phyloP scores from a whole-genome alignment of 2,888 invertebrate genomes.

The Drosophila nigricruria region DNA sequence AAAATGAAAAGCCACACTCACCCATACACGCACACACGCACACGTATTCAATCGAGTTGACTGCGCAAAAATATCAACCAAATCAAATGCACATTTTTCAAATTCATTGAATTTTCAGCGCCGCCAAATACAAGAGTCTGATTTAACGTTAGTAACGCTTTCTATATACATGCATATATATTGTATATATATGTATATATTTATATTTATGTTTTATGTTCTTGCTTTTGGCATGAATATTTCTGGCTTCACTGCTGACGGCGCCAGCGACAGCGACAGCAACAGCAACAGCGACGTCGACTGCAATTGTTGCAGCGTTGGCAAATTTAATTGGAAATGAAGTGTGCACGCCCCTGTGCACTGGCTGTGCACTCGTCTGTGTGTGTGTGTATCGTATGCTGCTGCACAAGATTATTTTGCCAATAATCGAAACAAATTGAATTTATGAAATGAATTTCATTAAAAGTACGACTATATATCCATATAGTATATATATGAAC shows the following conservation, averaged over 20 bases:
- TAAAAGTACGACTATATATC: constrained; percentile 44
- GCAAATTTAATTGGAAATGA: constrained; percentile 81
- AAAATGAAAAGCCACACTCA: constrained; percentile 55
- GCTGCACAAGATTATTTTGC: constrained; percentile 75
- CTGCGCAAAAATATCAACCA: constrained; percentile 67
- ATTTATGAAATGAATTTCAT: constrained; percentile 79
- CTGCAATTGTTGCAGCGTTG: constrained; percentile 68
- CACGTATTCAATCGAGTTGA: constrained; percentile 28
- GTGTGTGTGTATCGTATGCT: constrained; percentile 34
- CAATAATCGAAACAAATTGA: constrained; percentile 80
- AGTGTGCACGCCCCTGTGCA: constrained; percentile 57
- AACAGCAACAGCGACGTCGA: constrained; percentile 16
- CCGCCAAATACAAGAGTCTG: constrained; percentile 23
- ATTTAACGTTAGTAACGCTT: constrained; percentile 52
- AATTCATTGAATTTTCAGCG: constrained; percentile 74
- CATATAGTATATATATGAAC: constrained; percentile 2
- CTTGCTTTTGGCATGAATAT: constrained; percentile 58
- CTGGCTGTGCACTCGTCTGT: constrained; percentile 13
- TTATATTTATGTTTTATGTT: constrained; percentile 57
- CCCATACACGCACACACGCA: constrained; percentile 7
- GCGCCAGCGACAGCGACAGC: not conserved
- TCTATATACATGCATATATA: constrained; percentile 6
- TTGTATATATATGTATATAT: not conserved
- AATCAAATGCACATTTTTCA: constrained; percentile 80
- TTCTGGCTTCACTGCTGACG: constrained; percentile 49